phyloP scores from a whole-genome alignment of 2,888 invertebrate species.

The Nymphalis urticae region DNA sequence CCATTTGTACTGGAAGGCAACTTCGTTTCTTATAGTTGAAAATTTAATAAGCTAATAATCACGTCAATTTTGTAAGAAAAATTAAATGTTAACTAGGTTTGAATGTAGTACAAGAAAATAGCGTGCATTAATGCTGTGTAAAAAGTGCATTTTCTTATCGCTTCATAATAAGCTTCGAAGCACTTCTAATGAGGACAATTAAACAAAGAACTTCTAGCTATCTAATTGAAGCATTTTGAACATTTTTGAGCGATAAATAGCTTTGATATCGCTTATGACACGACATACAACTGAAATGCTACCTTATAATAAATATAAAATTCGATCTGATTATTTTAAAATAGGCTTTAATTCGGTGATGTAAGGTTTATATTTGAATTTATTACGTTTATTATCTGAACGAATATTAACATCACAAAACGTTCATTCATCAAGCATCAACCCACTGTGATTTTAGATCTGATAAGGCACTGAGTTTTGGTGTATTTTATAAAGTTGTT shows the following conservation, averaged over 20 bases:
- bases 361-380: constrained; percentile 29
- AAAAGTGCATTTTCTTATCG: constrained; percentile 20
- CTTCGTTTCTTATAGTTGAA: neutral
- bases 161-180: constrained; percentile 11
- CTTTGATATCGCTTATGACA: constrained; percentile 24
- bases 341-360: neutral
- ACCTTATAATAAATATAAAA: constrained; percentile 7
- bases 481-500: constrained; percentile 52
- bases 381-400: constrained; percentile 38
- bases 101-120: constrained; percentile 17
- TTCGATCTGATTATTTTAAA: constrained; percentile 2
- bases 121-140: constrained; percentile 23
- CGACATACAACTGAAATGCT: constrained; percentile 21
- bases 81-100: neutral
- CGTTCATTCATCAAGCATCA: constrained; percentile 78
- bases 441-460: constrained; percentile 58
- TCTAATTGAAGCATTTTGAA: constrained; percentile 24
- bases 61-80: neutral
- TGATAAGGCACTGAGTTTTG: constrained; percentile 56
- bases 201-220: constrained; percentile 22
- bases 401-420: constrained; percentile 73
- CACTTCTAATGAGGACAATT: constrained; percentile 26
- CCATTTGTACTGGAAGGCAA: too few relatives aligned
- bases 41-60: neutral
- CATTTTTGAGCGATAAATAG: constrained; percentile 22